Base-by-base conservation (phyloP, 2,888 invertebrate genomes). In the Rotaria macrura region DNA sequence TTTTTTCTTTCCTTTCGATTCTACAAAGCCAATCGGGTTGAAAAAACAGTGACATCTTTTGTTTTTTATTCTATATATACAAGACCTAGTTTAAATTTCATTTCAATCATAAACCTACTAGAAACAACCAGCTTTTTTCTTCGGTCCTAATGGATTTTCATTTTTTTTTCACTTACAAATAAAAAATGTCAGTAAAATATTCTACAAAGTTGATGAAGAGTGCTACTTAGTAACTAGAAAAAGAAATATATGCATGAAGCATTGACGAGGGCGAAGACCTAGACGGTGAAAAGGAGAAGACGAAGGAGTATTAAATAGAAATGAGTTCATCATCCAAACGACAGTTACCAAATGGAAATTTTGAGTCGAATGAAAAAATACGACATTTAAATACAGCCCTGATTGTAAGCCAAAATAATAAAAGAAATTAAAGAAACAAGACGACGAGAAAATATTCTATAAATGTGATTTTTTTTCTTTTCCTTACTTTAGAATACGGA, bases 321-420 rank as follows among this genome's bases (percentile, higher is more conserved):
- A 79, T 79, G 79, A 65, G 65, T 65, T 65, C 34, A 65, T 79
- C 43, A 43, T 79, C 43, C 1, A 79, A 79, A 43, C 79, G 79
- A n/a, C 79, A 79, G 43, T 43, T 79, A n/a, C 79, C 79, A 43
- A 79, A 40, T 79, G 79, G 25, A 7, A 65, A 65, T 20, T 14
- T 65, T 12, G 65, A 65, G 38, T 65, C 65, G 10, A 79, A 34
- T 25, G 79, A 79, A 79, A 79, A 79, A 9, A 43, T 79, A 23
- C 79, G 79, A 5, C 43, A 79, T 43, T 43, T 43, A 4, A 79
- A 79, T 79, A 43, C 79, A 40, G 43, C 79, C 25, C 14, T 79
- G 25, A 79, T 79, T 79, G 79, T 79, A 79, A 43, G 0, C 9
- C 0, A 38, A 17, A 43, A 25, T n/a, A 43, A 43, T 10, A 43